Evolutionary conservation across 2,797 vertebrate genomes (phyloP).

Genomic region (Coluber constrictor): DNA sequence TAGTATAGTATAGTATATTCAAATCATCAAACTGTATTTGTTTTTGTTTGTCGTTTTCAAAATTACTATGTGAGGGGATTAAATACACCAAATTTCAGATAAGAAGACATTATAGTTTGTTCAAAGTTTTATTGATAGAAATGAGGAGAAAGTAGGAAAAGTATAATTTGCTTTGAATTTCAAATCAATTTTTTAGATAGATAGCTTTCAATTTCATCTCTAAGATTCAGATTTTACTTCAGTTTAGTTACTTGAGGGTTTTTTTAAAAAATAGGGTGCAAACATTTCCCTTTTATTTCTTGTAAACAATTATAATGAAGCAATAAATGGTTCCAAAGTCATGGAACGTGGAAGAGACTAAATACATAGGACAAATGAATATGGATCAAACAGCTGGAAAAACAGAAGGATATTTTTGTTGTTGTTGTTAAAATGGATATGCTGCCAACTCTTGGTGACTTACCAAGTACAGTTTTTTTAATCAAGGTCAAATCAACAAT

Average conservation of each 20-base stretch:
- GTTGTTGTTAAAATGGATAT: neutral
- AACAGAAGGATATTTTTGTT: neutral
- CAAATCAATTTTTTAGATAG: too few species aligned
- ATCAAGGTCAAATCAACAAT: neutral
- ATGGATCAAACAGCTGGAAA: neutral
- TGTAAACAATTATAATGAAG: neutral
- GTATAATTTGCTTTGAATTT: neutral
- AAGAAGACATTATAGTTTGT: neutral
- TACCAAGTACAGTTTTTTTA: neutral
- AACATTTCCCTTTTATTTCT: neutral
- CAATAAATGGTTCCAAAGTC: neutral
- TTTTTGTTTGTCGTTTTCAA: neutral
- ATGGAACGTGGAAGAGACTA: neutral
- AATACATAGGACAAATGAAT: neutral
- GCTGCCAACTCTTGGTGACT: neutral
- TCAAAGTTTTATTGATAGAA: neutral
- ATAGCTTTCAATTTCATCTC: neutral
- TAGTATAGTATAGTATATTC: neutral
- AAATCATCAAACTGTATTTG: neutral
- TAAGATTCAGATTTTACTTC: neutral
- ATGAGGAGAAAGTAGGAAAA: neutral
- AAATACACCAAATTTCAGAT: neutral
- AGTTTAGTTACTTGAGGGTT: neutral
- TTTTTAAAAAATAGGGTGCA: neutral
- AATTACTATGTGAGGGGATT: neutral